phyloP scores from a whole-genome alignment of 2,888 invertebrate genomes.

The Liposcelis brunnea region DNA sequence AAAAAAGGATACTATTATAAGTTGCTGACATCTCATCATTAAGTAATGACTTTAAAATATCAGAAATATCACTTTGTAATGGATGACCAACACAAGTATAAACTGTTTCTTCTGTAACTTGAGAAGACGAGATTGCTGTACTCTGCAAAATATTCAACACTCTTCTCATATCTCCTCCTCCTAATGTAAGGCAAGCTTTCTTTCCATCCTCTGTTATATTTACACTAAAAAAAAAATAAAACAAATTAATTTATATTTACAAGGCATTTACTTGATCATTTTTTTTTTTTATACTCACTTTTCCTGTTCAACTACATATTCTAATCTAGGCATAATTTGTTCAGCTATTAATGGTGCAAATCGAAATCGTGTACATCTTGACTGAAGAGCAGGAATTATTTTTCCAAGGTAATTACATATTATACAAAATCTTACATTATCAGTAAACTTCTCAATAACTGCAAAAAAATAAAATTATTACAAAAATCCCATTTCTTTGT shows the following conservation, averaged over 20 bases:
- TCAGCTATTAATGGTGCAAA: slow-evolving; percentile 76
- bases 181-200: slow-evolving; percentile 70
- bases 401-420: slow-evolving; percentile 98
- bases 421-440: slow-evolving; percentile 94
- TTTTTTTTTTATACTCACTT: slow-evolving; percentile 33
- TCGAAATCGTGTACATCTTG: slow-evolving; percentile 89
- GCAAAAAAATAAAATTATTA: slow-evolving; percentile 23
- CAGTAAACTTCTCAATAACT: slow-evolving; percentile 99
- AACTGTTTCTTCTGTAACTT: slow-evolving; percentile 76
- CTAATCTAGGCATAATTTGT: slow-evolving; percentile 78
- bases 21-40: slow-evolving; percentile 57
- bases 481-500: not conserved
- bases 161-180: slow-evolving; percentile 95
- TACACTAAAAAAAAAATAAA: slow-evolving; percentile 37
- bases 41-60: slow-evolving; percentile 71
- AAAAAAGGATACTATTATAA: slow-evolving; percentile 59
- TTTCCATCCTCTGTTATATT: slow-evolving; percentile 74
- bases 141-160: slow-evolving; percentile 94
- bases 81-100: slow-evolving; percentile 97
- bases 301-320: slow-evolving; percentile 67
- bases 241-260: slow-evolving; percentile 8
- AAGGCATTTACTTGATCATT: not conserved
- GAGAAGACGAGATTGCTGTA: slow-evolving; percentile 80
- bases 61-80: slow-evolving; percentile 69
- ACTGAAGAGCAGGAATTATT: slow-evolving; percentile 97